A percentile compares a stretch with the other conserved stretches of the same genome.
Evolutionary conservation across 30 jellyfish, hydroid and myxozoan genomes (phyloP).

Genomic region (Clytia hemisphaerica): DNA sequence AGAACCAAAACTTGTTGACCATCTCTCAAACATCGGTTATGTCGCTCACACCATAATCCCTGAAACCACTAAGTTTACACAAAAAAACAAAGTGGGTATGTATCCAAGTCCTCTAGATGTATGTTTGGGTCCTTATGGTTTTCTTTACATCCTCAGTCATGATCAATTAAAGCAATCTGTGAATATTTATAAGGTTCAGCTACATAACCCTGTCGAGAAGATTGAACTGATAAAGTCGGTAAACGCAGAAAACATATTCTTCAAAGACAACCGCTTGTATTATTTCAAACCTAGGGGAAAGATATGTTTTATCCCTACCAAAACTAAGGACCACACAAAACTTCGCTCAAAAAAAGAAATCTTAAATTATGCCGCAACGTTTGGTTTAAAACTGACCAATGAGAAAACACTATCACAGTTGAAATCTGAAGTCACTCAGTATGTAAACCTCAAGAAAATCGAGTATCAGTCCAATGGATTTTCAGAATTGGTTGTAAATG

Average conservation of each 20-base stretch:
- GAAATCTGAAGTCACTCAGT: too few relatives aligned
- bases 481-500: too few relatives aligned
- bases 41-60: constrained; percentile 32
- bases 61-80: constrained; percentile 15
- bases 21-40: constrained; percentile 15
- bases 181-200: constrained; percentile 13
- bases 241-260: neutral
- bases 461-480: too few relatives aligned
- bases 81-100: constrained; percentile 19
- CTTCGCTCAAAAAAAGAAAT: too few relatives aligned
- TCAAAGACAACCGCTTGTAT: too few relatives aligned
- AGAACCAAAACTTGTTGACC: constrained; percentile 5
- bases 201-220: constrained; percentile 31
- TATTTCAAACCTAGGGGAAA: too few relatives aligned
- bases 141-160: neutral
- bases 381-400: too few relatives aligned
- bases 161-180: constrained; percentile 14
- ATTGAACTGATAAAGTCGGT: constrained; percentile 5
- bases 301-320: too few relatives aligned
- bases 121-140: constrained; percentile 5
- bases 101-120: constrained; percentile 28
- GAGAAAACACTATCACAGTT: too few relatives aligned
- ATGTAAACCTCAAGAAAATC: too few relatives aligned
- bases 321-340: too few relatives aligned
- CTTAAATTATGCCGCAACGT: too few relatives aligned